Evolutionary conservation across 2,888 invertebrate species (phyloP), one percentile per base, ranked within the genome.

Genomic region (Emmelina monodactyla): DNA sequence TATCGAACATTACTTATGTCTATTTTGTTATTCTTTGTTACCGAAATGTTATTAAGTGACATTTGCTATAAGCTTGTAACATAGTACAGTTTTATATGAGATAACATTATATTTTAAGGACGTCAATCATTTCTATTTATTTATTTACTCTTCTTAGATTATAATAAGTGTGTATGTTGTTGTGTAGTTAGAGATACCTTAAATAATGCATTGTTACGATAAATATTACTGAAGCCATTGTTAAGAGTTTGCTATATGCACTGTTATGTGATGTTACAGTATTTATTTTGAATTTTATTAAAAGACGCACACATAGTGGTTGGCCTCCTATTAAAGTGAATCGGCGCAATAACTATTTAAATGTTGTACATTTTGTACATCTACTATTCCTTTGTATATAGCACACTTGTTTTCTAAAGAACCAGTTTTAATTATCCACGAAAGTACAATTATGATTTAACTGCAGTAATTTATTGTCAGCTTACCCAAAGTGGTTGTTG

Each of bases 341-440:
- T 61, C 53, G 49, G 41, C 52, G 65, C 68, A 69, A 67, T 68
- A 69, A 65, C 55, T 46, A 53, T 55, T 54, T 66, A 60, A 25
- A n/a, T 58, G 56, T 51, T 55, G 55, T 66, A 66, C 54, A 53
- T 53, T 48, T 43, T 42, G 49, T 58, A n/a, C n/a, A 58, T 49
- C 44, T 37, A 46, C 39, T 47, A 47, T 67, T 69, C 51, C 53
- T 66, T 65, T 72, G 68, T 71, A 70, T 59, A 69, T 72, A 70
- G 53, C 46, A 47, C 44, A 50, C 19, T 25, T 11, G 11, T 3
- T 25, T 25, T n/a, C n/a, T 25, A n/a, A 19, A 32, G 14, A 31
- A 31, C n/a, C n/a, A 32, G 14, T 32, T 32, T 32, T 16, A 7
- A 25, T 25, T n/a, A n/a, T n/a, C 25, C 4, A 7, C 9, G 52